Percentiles rank a stretch among this genome's conserved stretches.
phyloP scores from a whole-genome alignment of 1,140 invertebrate genomes.

The Gerris buenoi region DNA sequence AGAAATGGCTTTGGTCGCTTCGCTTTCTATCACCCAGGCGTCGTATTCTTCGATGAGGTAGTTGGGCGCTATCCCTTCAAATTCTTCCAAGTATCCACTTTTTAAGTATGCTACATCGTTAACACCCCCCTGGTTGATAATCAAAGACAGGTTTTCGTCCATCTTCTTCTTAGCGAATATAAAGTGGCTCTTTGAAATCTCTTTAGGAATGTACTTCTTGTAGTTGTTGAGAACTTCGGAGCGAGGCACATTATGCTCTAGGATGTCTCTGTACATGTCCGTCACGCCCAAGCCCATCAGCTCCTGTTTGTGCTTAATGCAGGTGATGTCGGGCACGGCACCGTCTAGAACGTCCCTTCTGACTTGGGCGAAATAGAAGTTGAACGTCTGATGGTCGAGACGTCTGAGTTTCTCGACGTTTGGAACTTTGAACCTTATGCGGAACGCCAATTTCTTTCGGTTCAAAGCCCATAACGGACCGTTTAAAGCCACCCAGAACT shows the following conservation, averaged over 20 bases:
- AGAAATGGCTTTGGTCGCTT: constrained; percentile 38
- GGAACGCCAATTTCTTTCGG: constrained; percentile 47
- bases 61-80: constrained; percentile 58
- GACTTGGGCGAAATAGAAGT: constrained; percentile 75
- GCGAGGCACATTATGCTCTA: constrained; percentile 46
- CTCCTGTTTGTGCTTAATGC: constrained; percentile 54
- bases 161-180: constrained; percentile 61
- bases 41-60: constrained; percentile 64
- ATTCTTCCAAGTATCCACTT: constrained; percentile 58
- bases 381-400: constrained; percentile 54
- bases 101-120: constrained; percentile 50
- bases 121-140: constrained; percentile 33
- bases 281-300: constrained; percentile 64
- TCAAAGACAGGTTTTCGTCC: constrained; percentile 42
- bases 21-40: constrained; percentile 44
- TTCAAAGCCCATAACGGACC: constrained; percentile 34
- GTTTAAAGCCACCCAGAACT: constrained; percentile 47
- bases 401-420: constrained; percentile 44
- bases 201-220: constrained; percentile 61
- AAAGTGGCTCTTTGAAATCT: constrained; percentile 51
- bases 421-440: constrained; percentile 57
- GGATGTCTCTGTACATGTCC: constrained; percentile 67
- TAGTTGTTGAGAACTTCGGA: constrained; percentile 56
- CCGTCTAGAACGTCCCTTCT: constrained; percentile 60
- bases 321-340: constrained; percentile 57